phyloP scores from a whole-genome alignment of 2,797 vertebrate species.

The Setipinna tenuifilis region DNA sequence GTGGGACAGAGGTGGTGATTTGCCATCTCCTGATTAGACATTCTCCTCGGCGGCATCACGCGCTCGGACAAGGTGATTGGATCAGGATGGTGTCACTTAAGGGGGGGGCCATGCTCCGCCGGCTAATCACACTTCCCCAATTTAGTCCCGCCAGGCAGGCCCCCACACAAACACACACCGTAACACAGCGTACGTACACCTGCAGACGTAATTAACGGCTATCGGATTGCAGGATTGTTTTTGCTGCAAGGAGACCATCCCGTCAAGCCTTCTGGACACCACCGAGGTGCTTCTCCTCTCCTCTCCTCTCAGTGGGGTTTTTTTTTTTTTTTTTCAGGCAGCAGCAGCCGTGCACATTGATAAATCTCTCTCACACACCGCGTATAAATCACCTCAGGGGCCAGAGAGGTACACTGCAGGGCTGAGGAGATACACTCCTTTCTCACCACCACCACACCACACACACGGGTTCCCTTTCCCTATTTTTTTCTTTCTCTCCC shows the following conservation, averaged over 20 bases:
- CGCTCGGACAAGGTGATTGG: no score
- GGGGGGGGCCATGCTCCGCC: no score
- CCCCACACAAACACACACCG: no score
- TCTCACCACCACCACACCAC: background rate
- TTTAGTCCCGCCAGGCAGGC: no score
- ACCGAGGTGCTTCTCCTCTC: background rate
- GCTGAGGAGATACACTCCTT: constrained; percentile 15
- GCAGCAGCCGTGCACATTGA: background rate
- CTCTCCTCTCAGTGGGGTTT: background rate
- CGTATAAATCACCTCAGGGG: background rate
- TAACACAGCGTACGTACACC: no score
- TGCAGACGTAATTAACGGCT: background rate
- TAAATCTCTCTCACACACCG: background rate
- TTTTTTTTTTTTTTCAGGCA: background rate
- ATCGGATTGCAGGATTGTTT: background rate
- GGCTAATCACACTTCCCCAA: no score
- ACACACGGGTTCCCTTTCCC: no score
- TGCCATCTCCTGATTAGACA: no score
- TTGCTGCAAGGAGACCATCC: background rate
- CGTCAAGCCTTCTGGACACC: background rate
- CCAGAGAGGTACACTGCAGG: background rate
- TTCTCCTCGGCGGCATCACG: no score
- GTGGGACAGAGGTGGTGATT: no score
- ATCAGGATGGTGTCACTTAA: no score
- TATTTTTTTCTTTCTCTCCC: no score